Evolutionary conservation across 2,888 invertebrate species (phyloP).

Genomic region (Agonopterix heracliana): DNA sequence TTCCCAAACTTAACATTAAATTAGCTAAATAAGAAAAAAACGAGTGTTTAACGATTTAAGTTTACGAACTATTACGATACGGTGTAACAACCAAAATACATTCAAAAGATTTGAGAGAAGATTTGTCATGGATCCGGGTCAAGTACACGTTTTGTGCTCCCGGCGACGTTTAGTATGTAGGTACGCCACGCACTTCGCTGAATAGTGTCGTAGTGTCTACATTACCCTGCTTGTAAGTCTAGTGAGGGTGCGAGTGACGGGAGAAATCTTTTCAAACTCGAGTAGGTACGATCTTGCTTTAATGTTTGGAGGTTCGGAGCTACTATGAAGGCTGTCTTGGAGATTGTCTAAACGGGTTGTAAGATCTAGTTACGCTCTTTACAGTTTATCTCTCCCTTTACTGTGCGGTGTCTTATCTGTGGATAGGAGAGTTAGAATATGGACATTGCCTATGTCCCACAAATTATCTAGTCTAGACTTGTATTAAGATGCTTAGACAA

Average conservation of each 20-base stretch:
- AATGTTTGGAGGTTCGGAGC: too few species aligned
- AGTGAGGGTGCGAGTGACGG: too few species aligned
- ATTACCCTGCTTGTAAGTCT: background rate
- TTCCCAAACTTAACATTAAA: too few species aligned
- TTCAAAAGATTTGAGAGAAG: constrained; percentile 38
- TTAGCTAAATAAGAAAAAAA: too few species aligned
- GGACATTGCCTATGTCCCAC: background rate
- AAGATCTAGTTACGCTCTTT: constrained; percentile 82
- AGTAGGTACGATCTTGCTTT: too few species aligned
- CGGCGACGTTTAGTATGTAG: background rate
- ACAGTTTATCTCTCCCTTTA: constrained; percentile 94
- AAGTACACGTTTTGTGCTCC: constrained; percentile 37
- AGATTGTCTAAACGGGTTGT: too few species aligned
- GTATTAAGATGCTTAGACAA: too few species aligned
- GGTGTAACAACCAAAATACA: constrained; percentile 21
- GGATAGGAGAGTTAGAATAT: constrained; percentile 23
- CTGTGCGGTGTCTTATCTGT: constrained; percentile 65
- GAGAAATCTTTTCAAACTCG: too few species aligned
- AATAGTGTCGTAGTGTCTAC: background rate
- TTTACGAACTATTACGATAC: constrained; percentile 9
- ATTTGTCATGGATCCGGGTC: constrained; percentile 52
- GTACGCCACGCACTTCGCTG: background rate
- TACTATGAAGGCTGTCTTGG: too few species aligned
- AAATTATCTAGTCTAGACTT: too few species aligned
- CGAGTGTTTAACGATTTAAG: too few species aligned